These are phyloP conservation scores for Poecilia velifera DNA, from an alignment of 2,797 vertebrate species.

Conservation along the genomic window DNA sequence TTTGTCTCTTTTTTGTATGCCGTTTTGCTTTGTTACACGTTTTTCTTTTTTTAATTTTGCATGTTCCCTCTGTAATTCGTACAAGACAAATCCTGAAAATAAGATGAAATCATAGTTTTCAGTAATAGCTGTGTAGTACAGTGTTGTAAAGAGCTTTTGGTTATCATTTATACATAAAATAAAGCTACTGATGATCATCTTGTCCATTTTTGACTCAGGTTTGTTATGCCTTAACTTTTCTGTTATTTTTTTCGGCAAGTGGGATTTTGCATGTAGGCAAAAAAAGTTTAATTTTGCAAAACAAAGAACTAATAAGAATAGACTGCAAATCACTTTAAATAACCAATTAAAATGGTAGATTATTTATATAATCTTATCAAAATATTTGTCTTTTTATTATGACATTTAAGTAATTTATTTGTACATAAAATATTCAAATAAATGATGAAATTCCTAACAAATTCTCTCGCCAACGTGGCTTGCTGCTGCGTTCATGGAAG, in stretches of 20 bases:
- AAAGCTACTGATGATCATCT: constrained; percentile 52
- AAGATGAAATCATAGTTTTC: constrained; percentile 13
- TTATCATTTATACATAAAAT: constrained; percentile 30
- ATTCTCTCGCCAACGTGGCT: constrained; percentile 75
- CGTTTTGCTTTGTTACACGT: constrained; percentile 32
- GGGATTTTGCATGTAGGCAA: not conserved
- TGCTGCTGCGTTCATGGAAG: constrained; percentile 33
- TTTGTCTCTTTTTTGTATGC: constrained; percentile 33
- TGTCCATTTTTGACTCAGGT: constrained; percentile 54
- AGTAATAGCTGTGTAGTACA: constrained; percentile 21
- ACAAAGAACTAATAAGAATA: not conserved
- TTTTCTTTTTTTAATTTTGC: constrained; percentile 27
- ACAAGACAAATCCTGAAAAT: constrained; percentile 16
- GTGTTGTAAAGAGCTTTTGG: constrained; percentile 42
- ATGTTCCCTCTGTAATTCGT: constrained; percentile 29
- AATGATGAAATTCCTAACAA: not conserved
- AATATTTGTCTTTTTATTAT: not conserved
- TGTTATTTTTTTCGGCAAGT: not conserved
- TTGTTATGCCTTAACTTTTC: constrained; percentile 31
- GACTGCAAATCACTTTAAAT: not conserved
- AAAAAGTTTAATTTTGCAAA: not conserved
- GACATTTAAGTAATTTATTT: not conserved
- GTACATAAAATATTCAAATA: not conserved
- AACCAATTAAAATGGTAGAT: not conserved
- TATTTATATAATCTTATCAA: not conserved